Conservation (phyloP, 2,113 vertebrate species). For the Erythrolamprus reginae region DNA sequence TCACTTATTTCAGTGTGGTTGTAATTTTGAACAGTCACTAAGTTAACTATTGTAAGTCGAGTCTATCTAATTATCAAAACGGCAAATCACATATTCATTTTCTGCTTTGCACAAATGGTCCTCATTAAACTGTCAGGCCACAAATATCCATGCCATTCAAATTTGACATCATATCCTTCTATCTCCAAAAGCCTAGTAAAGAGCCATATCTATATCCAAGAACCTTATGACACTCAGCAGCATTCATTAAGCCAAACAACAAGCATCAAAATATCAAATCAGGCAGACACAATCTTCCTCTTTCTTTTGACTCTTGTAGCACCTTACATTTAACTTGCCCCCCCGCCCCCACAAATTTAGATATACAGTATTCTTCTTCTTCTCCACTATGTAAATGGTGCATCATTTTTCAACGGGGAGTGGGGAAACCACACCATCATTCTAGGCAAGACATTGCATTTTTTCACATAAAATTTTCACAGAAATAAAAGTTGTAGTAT, state of each 20-base stretch:
- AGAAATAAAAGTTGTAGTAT: not conserved
- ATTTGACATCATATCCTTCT: not conserved
- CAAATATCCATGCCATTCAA: not conserved
- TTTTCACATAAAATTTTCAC: not conserved
- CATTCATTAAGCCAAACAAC: not conserved
- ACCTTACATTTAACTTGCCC: not conserved
- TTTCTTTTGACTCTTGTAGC: not conserved
- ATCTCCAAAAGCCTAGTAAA: not conserved
- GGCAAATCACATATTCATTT: not conserved
- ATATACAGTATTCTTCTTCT: not conserved
- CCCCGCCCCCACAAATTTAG: not conserved
- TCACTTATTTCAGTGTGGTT: not conserved
- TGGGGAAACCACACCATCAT: too few species aligned
- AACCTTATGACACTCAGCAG: not conserved
- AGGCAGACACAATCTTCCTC: not conserved
- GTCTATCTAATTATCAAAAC: not conserved
- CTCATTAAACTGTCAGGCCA: not conserved
- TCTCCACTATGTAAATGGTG: not conserved
- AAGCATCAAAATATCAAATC: not conserved
- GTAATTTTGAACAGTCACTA: not conserved
- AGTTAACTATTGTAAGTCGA: not conserved
- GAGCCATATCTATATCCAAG: not conserved
- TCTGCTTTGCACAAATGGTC: not conserved
- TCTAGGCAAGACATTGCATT: not conserved
- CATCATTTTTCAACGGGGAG: not conserved